Percentiles rank a stretch among this genome's conserved stretches.
These are phyloP conservation scores for Epinotia ramella DNA, from an alignment of 2,888 invertebrate genomes.

Conservation along the genomic window DNA sequence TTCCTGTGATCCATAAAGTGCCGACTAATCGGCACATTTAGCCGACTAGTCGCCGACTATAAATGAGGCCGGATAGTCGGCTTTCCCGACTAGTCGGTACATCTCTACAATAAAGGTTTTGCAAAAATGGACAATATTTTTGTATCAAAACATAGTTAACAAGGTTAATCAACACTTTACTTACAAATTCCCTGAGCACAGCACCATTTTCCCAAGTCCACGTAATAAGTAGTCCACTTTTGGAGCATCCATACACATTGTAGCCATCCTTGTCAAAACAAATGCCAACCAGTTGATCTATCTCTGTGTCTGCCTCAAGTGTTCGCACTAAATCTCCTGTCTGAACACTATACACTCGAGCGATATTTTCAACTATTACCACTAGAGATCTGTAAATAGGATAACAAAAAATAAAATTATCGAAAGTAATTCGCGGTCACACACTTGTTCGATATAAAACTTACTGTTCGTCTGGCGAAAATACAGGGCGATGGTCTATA, in stretches of 20 bases:
- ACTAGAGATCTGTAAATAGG: constrained; percentile 69
- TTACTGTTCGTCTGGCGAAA: constrained; percentile 82
- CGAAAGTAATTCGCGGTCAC: not conserved
- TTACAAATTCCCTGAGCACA: constrained; percentile 76
- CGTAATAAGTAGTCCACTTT: constrained; percentile 68
- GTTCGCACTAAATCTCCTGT: constrained; percentile 76
- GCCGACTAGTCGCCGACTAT: too few relatives aligned
- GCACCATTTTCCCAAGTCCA: constrained; percentile 82
- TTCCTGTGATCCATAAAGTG: too few relatives aligned
- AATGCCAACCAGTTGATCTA: constrained; percentile 68
- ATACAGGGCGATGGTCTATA: constrained; percentile 74
- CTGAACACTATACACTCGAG: constrained; percentile 76
- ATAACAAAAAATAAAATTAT: not conserved
- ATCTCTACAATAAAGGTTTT: too few relatives aligned
- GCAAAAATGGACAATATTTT: too few relatives aligned
- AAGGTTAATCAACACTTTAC: constrained; percentile 44
- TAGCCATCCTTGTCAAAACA: constrained; percentile 75
- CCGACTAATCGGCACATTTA: too few relatives aligned
- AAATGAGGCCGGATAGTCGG: too few relatives aligned
- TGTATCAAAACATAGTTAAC: not conserved
- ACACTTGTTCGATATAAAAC: constrained; percentile 51
- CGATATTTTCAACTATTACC: constrained; percentile 76
- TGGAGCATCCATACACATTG: constrained; percentile 77
- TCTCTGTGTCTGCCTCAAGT: constrained; percentile 70
- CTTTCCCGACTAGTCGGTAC: too few relatives aligned